These are phyloP conservation scores for Agonum fuliginosum DNA, from an alignment of 2,888 invertebrate species.

Conservation along the genomic window DNA sequence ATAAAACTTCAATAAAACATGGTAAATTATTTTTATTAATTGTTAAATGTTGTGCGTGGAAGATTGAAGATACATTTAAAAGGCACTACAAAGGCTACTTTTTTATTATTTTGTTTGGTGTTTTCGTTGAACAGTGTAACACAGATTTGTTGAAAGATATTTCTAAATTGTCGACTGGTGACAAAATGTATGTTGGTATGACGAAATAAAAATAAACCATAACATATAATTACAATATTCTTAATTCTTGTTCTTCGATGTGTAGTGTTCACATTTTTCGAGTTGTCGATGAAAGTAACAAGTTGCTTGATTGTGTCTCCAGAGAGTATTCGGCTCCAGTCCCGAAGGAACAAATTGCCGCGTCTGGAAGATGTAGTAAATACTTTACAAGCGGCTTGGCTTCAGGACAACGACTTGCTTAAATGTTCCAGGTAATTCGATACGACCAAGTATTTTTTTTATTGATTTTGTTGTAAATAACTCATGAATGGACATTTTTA, in stretches of 20 bases:
- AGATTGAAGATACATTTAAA: too few species aligned
- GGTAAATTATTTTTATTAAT: too few species aligned
- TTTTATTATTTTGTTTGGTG: too few species aligned
- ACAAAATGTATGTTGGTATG: background rate
- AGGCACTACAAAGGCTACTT: too few species aligned
- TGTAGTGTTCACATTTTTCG: background rate
- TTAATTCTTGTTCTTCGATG: background rate
- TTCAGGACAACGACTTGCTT: constrained; percentile 30
- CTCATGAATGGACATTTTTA: constrained; percentile 20
- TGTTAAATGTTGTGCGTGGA: too few species aligned
- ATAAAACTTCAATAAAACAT: too few species aligned
- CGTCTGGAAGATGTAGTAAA: constrained; percentile 49
- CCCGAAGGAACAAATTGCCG: constrained; percentile 46
- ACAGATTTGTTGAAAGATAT: background rate
- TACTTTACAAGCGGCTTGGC: constrained; percentile 55
- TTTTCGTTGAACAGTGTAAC: background rate
- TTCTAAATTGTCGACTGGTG: background rate
- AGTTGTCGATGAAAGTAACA: background rate
- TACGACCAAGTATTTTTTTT: constrained; percentile 28
- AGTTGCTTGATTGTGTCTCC: constrained; percentile 25
- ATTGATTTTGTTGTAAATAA: constrained; percentile 40
- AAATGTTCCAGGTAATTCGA: constrained; percentile 52
- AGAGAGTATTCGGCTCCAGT: constrained; percentile 49
- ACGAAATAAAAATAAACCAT: background rate
- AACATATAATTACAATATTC: background rate